phyloP scores from a whole-genome alignment of 2,888 invertebrate genomes.

The Abscondita cerata region DNA sequence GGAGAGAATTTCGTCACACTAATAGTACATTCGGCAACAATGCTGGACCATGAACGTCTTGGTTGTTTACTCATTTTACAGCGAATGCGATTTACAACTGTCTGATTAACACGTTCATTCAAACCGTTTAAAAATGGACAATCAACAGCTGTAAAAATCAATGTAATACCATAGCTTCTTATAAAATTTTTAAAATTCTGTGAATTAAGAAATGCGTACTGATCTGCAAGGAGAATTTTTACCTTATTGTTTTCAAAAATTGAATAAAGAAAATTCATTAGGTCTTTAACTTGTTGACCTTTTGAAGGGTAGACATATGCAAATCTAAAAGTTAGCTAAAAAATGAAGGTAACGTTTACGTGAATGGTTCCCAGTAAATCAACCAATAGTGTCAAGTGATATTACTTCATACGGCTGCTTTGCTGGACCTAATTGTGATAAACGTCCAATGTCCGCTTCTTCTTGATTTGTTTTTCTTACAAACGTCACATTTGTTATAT shows the following conservation, averaged over 20 bases:
- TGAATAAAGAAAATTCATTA: background rate
- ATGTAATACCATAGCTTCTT: background rate
- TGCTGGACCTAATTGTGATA: background rate
- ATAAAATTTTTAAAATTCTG: background rate
- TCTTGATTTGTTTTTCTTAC: background rate
- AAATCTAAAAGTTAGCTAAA: background rate
- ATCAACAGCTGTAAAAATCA: background rate
- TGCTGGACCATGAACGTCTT: background rate
- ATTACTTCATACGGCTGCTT: background rate
- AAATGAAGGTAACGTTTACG: background rate
- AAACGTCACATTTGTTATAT: background rate
- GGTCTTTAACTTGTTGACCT: background rate
- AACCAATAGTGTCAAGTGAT: background rate
- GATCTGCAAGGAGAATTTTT: background rate
- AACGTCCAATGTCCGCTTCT: background rate
- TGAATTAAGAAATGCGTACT: background rate
- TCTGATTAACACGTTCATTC: background rate
- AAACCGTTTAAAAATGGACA: background rate
- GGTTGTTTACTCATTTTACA: background rate
- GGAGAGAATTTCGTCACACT: background rate
- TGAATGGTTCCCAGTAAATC: background rate
- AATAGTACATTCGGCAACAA: background rate
- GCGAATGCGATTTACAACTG: background rate
- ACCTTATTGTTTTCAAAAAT: background rate
- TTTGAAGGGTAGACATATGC: background rate